Conservation (phyloP, 2,113 vertebrate species). For the Meleagris gallopavo region DNA sequence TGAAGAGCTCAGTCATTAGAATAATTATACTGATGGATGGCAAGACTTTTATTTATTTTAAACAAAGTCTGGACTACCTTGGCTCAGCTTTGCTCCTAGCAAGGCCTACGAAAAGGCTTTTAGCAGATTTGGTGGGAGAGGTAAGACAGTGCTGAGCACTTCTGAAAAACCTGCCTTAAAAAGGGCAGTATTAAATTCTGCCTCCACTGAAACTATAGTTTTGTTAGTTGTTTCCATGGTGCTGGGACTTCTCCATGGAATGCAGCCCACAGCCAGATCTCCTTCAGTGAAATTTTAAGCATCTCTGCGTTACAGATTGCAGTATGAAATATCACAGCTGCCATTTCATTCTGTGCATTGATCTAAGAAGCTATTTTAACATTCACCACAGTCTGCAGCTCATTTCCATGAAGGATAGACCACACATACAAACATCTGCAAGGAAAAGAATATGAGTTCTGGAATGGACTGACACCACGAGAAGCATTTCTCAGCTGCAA, state of each 20-base stretch:
- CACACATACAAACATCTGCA: background rate
- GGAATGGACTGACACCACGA: conserved; percentile 29
- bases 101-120: background rate
- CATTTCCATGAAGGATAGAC: conserved; percentile 2
- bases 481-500: conserved; percentile 14
- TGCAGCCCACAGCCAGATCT: background rate
- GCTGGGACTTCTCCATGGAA: background rate
- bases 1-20: background rate
- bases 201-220: background rate
- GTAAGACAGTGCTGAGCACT: background rate
- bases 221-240: conserved; percentile 30
- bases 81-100: background rate
- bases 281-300: conserved; percentile 16
- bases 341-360: background rate
- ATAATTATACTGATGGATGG: background rate
- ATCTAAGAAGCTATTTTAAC: conserved; percentile 29
- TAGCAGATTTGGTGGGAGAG: background rate
- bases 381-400: background rate
- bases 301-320: background rate
- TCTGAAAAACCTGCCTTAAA: background rate
- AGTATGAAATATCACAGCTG: conserved; percentile 31
- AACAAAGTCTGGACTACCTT: background rate
- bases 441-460: background rate
- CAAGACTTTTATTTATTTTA: background rate
- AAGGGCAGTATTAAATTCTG: background rate